These are phyloP conservation scores for Pelosia muscerda DNA, from an alignment of 2,888 invertebrate species.

Conservation along the genomic window DNA sequence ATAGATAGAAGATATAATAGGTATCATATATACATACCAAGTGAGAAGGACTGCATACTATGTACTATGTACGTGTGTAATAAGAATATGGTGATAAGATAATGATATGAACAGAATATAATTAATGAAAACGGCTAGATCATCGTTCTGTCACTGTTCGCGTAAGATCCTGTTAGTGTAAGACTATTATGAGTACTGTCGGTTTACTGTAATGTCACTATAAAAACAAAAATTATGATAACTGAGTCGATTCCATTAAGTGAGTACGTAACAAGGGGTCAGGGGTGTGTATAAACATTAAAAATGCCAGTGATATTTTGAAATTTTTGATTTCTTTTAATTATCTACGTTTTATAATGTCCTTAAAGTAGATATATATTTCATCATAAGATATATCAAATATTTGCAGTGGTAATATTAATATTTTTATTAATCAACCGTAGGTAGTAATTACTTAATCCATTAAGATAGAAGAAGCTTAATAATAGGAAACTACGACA, in stretches of 20 bases:
- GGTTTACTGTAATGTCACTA: conserved; percentile 54
- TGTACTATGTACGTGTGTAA: conserved; percentile 30
- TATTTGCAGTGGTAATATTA: conserved; percentile 88
- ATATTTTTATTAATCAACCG: conserved; percentile 86
- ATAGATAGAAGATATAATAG: conserved; percentile 24
- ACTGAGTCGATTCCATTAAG: conserved; percentile 34
- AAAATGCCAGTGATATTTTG: conserved; percentile 85
- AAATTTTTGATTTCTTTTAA: conserved; percentile 88
- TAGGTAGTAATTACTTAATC: conserved; percentile 85
- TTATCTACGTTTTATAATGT: conserved; percentile 88
- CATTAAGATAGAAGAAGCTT: conserved; percentile 87
- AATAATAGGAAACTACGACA: conserved; percentile 87
- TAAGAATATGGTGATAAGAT: conserved; percentile 23
- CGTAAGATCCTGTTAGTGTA: conserved; percentile 63
- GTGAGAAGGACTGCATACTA: conserved; percentile 23
- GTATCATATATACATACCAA: conserved; percentile 38
- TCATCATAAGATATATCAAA: conserved; percentile 88
- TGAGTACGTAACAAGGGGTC: conserved; percentile 59
- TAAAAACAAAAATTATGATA: conserved; percentile 85
- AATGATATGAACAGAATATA: conserved; percentile 45
- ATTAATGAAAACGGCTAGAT: conserved; percentile 60
- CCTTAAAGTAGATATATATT: conserved; percentile 88
- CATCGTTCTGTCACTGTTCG: conserved; percentile 33
- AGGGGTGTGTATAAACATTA: conserved; percentile 70
- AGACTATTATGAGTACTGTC: conserved; percentile 69